Evolutionary conservation across 2,113 vertebrate species (phyloP).

Genomic region (Oreotrochilus melanogaster): DNA sequence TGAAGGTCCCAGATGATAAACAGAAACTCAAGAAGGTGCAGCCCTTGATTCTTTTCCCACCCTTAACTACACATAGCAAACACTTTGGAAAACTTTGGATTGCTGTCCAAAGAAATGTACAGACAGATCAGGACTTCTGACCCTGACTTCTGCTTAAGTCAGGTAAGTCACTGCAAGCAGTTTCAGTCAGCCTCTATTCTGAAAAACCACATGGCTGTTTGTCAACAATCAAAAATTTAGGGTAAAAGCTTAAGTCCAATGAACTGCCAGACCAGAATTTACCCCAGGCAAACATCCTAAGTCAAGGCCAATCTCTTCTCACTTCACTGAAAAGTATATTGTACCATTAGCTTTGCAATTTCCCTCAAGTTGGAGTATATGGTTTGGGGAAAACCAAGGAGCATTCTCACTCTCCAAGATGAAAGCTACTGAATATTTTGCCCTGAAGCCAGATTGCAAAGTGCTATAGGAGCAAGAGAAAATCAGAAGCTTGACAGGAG

Average conservation of each 20-base stretch:
- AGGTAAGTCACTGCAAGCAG: not conserved
- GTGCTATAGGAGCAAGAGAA: not conserved
- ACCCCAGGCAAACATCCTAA: not conserved
- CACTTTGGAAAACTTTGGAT: not conserved
- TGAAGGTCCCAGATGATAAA: not conserved
- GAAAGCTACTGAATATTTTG: constrained; percentile 39
- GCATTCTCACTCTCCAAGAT: not conserved
- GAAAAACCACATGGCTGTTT: not conserved
- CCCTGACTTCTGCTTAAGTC: not conserved
- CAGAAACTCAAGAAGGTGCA: not conserved
- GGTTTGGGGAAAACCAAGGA: not conserved
- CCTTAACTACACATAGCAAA: not conserved
- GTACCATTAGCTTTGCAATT: not conserved
- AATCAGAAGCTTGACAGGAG: constrained; percentile 11
- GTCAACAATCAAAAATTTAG: not conserved
- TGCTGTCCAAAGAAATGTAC: not conserved
- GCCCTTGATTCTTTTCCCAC: not conserved
- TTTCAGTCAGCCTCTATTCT: not conserved
- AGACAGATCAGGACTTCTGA: not conserved
- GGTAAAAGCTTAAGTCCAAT: not conserved
- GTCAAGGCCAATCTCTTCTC: not conserved
- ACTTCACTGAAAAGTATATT: not conserved
- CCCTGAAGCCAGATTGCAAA: constrained; percentile 31
- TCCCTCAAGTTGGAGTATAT: not conserved
- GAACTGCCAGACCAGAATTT: not conserved